phyloP scores from a whole-genome alignment of 1,140 invertebrate genomes.

The Drosophila virilis region DNA sequence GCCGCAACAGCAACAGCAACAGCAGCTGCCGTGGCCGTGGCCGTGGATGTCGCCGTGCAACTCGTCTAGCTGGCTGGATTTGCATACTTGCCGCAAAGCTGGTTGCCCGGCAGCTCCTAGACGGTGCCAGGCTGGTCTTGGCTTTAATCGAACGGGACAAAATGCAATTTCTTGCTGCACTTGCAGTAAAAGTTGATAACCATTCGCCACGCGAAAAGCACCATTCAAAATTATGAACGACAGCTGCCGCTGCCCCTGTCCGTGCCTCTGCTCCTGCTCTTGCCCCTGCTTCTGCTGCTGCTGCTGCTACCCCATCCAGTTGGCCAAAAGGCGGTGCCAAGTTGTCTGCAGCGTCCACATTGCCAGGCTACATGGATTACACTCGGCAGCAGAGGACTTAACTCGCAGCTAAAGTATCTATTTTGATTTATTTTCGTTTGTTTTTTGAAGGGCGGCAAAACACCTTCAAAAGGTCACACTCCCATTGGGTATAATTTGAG shows the following conservation, averaged over 20 bases:
- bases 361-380: slow-evolving; percentile 1
- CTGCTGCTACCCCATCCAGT: slow-evolving; percentile 13
- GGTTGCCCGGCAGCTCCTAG: slow-evolving; percentile 24
- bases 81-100: slow-evolving; percentile 59
- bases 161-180: slow-evolving; percentile 43
- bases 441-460: no score
- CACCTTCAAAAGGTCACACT: no score
- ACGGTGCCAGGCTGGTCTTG: slow-evolving; percentile 24
- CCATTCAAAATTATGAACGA: slow-evolving; percentile 16
- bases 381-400: neutral
- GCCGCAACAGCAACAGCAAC: slow-evolving; percentile 26
- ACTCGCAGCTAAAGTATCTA: no score
- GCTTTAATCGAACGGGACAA: slow-evolving; percentile 46
- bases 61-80: slow-evolving; percentile 52
- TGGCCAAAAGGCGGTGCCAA: slow-evolving; percentile 43
- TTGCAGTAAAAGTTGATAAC: slow-evolving; percentile 49
- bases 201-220: slow-evolving; percentile 21
- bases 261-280: no score
- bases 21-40: neutral
- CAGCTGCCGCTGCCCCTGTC: neutral
- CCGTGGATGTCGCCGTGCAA: slow-evolving; percentile 16
- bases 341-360: slow-evolving; percentile 45
- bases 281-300: no score
- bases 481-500: no score
- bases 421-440: no score